These are phyloP conservation scores for Parus major DNA, from an alignment of 2,113 vertebrate species.

Conservation along the genomic window DNA sequence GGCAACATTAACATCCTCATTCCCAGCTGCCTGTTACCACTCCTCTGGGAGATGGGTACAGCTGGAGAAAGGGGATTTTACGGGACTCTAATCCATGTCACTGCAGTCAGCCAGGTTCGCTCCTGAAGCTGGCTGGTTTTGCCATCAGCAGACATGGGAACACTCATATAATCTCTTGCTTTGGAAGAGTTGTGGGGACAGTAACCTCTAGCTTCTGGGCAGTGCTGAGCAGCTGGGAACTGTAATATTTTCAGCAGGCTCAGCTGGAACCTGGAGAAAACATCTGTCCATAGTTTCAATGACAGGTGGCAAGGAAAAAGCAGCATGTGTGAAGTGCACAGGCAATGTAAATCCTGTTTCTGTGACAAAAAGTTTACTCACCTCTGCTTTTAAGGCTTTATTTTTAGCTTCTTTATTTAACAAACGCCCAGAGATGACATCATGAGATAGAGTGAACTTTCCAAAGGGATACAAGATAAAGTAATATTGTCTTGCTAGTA, in stretches of 20 bases:
- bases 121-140: neutral
- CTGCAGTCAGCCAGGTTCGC: neutral
- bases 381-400: neutral
- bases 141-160: neutral
- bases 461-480: neutral
- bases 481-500: neutral
- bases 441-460: neutral
- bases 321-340: neutral
- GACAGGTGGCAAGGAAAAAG: conserved; percentile 39
- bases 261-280: conserved; percentile 34
- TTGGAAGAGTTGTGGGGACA: neutral
- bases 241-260: conserved; percentile 39
- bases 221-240: conserved; percentile 10
- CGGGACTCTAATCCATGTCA: neutral
- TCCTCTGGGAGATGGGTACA: neutral
- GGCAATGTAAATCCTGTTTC: neutral
- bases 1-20: neutral
- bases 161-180: neutral
- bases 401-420: conserved; percentile 6
- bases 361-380: neutral
- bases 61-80: neutral
- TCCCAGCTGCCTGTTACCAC: neutral
- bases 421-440: neutral
- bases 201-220: conserved; percentile 4
- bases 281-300: conserved; percentile 5